Evolutionary conservation across 2,113 vertebrate species (phyloP).

Genomic region (Stomatorhinus ivindoensis): DNA sequence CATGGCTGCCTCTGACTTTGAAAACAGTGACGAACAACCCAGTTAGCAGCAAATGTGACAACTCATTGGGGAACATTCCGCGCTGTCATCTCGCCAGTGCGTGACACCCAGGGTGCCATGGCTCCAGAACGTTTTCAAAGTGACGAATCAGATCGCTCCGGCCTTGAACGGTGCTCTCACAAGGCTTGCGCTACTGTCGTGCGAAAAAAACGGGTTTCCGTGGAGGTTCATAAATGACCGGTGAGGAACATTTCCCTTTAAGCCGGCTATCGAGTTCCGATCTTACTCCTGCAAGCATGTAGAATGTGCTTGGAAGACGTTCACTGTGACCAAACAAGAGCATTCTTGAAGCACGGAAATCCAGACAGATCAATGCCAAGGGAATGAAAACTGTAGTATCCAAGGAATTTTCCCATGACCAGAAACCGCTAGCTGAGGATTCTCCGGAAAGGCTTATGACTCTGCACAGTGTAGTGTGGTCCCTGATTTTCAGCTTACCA

Average conservation of each 20-base stretch:
- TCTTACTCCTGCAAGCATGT: background rate
- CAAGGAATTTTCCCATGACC: background rate
- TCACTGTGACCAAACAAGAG: background rate
- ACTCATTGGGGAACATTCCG: background rate
- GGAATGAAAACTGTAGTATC: background rate
- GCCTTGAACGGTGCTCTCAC: background rate
- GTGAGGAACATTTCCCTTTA: background rate
- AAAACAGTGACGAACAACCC: background rate
- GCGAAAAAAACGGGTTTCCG: background rate
- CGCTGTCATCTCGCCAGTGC: background rate
- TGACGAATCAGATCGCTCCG: background rate
- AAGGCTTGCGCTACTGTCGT: background rate
- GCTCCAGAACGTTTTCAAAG: background rate
- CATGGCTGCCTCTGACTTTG: conserved; percentile 2
- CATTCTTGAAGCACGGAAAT: background rate
- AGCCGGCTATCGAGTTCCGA: background rate
- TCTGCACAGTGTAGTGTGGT: background rate
- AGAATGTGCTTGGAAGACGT: background rate
- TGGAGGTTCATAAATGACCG: background rate
- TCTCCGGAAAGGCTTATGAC: background rate
- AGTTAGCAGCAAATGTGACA: background rate
- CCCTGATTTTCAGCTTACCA: background rate
- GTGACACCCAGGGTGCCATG: background rate
- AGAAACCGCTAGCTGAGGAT: background rate
- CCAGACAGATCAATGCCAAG: background rate